Base-by-base conservation (phyloP, 1,140 invertebrate genomes). In the Protaetia brevitarsis region DNA sequence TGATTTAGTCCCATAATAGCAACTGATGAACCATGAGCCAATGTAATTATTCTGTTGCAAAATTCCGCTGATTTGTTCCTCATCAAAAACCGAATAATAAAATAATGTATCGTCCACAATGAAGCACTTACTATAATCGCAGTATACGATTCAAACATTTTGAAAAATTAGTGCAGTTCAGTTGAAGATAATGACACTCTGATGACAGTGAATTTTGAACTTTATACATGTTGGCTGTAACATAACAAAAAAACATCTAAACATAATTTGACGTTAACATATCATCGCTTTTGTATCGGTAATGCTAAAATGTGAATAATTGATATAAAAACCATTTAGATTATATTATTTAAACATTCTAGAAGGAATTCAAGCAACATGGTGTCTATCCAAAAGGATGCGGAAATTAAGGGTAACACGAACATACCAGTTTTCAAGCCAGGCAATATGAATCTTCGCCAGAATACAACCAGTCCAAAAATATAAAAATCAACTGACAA, bases 21-120 rank as follows among this genome's bases (percentile, higher is more conserved):
- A 1, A 79, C 76, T 0, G 83, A 71, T 23, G 68, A 69, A 1
- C 80, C 82, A 64, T 83, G 83, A 0, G 80, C 63, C 3, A 82
- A 69, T 0, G 79, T 79, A 4, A 82, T 65, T 2, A 79, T 66
- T 30, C 82, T 74, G 0, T 77, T 79, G 29, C 72, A 76, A 74
- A 78, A 84, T 66, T 84, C 83, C 0, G 79, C 78, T 23, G 60
- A 28, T 71, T 72, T 72, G 3, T 66, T 57, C 6, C 23, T 26
- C 1, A 31, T 7, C 30, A 59, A 0, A 13, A 21, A n/a, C 16
- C 57, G 5, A 13, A 59, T 16, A 16, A 59, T 3, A 31, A 29
- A 59, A 29, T 59, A 59, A 29, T 59, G 16, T 8, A n/a, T 30
- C n/a, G 27, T 30, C 57, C 57, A 59, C 28, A 31, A 0, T 7